Evolutionary conservation across 2,888 invertebrate species (phyloP), one percentile per base, ranked within the genome.

Genomic region (Stictocephala bisonia): DNA sequence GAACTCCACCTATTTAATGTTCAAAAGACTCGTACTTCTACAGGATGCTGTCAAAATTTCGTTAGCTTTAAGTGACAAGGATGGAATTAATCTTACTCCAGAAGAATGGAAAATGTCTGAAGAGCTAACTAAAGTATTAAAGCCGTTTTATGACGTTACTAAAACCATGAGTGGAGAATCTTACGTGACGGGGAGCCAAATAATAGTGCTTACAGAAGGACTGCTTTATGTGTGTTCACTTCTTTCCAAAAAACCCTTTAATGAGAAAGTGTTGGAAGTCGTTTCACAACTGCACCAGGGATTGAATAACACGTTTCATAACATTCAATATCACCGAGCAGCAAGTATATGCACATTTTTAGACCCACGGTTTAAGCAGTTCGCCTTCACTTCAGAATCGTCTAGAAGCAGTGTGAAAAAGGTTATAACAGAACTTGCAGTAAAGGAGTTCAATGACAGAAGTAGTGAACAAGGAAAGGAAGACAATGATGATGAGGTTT

Each of bases 1-100:
- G 68, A 68, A 68, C 26, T 68, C 48, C 13, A 68, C 68, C 0
- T 68, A 27, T 24, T 68, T 27, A 9, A 68, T 68, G 68, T 7
- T 68, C 3, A 27, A 22, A 1, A 50, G 68, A 27, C 27, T 68
- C 29, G 51, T 50, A 20, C 48, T 48, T 11, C 24, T 68, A 3
- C 27, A 68, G 20, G 68, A 68, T 22, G 29, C 68, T 6, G n/a
- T 50, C 2, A 18, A 13, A n/a, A 68, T 27, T 18, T 31, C 29
- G 6, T n/a, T 50, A 2, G 68, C 20, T 0, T 29, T 50, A 9
- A 50, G 15, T n/a, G 31, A 68, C 11, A 68, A 68, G n/a, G 50
- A 50, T 1, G 6, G 44, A 4, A 48, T 31, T 1, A 22, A n/a
- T n/a, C 7, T 68, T 7, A 13, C 48, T 11, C 0, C 27, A 3